Evolutionary conservation across 1,140 invertebrate species (phyloP).

Genomic region (Megalonaias nervosa): DNA sequence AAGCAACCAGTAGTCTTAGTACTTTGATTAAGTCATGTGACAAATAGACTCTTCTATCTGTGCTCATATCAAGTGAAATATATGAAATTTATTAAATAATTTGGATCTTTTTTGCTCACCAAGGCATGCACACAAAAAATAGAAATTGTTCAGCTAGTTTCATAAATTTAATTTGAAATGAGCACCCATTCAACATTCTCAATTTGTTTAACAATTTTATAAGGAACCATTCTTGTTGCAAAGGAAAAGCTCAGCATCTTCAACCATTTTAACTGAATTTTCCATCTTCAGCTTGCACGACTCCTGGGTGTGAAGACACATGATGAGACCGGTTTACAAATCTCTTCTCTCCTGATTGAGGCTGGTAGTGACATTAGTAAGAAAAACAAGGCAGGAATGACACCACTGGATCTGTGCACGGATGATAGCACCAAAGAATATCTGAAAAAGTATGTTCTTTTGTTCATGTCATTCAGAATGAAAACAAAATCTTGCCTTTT

Average conservation of each 20-base stretch:
- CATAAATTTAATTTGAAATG: too few relatives aligned
- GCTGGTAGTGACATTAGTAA: constrained; percentile 27
- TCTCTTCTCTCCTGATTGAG: constrained; percentile 39
- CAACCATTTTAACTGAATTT: background rate
- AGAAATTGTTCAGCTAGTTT: too few relatives aligned
- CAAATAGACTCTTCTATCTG: background rate
- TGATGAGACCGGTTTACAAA: constrained; percentile 35
- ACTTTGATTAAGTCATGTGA: too few relatives aligned
- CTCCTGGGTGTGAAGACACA: constrained; percentile 24
- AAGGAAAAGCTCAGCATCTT: too few relatives aligned
- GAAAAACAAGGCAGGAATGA: constrained; percentile 37
- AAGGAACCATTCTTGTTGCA: background rate
- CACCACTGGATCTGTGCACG: constrained; percentile 40
- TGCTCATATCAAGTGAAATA: background rate
- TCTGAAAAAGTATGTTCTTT: constrained; percentile 35
- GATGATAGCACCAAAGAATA: constrained; percentile 36
- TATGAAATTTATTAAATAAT: background rate
- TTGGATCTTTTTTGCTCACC: too few relatives aligned
- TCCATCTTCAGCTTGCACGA: constrained; percentile 14
- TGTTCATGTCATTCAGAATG: background rate
- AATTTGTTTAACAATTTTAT: background rate
- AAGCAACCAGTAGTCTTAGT: too few relatives aligned
- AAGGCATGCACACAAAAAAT: too few relatives aligned
- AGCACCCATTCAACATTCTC: too few relatives aligned
- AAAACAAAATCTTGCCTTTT: background rate